Percentiles rank a stretch among this genome's conserved stretches.
These are phyloP conservation scores for Ceratosolen fusciceps DNA, from an alignment of 1,140 invertebrate genomes.

Conservation along the genomic window DNA sequence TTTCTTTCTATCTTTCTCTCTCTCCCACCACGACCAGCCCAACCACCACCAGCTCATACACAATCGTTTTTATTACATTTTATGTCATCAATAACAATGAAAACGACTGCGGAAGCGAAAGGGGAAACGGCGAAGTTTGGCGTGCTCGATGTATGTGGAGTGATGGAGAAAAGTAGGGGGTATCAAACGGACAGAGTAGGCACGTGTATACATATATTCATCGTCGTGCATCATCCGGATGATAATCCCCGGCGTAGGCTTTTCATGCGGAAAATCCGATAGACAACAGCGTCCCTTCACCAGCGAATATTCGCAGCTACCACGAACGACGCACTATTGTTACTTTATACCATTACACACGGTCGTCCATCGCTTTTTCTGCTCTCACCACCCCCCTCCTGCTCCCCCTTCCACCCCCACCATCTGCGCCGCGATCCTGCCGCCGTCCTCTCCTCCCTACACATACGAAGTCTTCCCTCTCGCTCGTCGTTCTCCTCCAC, in stretches of 20 bases:
- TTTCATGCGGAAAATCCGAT: constrained; percentile 21
- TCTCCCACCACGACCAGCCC: too few relatives aligned
- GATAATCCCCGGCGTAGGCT: constrained; percentile 10
- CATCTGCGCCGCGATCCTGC: too few relatives aligned
- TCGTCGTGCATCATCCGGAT: not conserved
- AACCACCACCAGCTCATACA: constrained; percentile 23
- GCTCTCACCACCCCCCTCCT: constrained; percentile 6
- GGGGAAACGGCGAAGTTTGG: not conserved
- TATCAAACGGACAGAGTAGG: not conserved
- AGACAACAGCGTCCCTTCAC: not conserved
- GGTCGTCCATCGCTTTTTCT: not conserved
- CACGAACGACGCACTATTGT: not conserved
- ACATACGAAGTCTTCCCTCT: constrained; percentile 5
- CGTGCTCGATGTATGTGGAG: too few relatives aligned
- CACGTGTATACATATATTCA: not conserved
- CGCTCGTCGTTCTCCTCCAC: too few relatives aligned
- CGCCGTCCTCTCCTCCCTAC: not conserved
- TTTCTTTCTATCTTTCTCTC: too few relatives aligned
- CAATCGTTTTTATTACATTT: constrained; percentile 39
- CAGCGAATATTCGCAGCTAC: not conserved
- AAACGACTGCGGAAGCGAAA: not conserved
- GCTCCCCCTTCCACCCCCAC: not conserved
- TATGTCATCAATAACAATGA: constrained; percentile 11
- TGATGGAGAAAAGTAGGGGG: too few relatives aligned
- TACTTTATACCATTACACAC: not conserved